Percentiles rank a stretch among this genome's conserved stretches.
Conservation (phyloP, 2,797 vertebrate species). For the Xerus rutilus region DNA sequence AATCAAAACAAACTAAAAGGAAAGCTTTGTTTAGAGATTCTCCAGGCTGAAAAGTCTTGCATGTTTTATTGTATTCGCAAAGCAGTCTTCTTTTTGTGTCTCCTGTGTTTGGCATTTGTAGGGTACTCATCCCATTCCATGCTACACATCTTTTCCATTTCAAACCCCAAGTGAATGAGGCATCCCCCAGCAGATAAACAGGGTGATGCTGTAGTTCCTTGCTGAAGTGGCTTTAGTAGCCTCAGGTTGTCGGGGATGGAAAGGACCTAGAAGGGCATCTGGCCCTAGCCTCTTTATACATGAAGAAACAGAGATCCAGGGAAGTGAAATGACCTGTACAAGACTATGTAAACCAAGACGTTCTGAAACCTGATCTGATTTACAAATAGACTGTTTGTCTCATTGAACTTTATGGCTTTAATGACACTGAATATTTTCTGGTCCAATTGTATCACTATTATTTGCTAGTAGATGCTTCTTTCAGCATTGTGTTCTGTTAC, state of each 20-base stretch:
- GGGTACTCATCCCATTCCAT: not conserved
- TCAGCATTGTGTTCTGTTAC: not conserved
- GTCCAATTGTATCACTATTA: not conserved
- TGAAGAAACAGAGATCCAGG: not conserved
- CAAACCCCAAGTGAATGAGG: not conserved
- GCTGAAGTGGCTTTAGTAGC: not conserved
- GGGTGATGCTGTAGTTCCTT: not conserved
- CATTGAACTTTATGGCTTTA: not conserved
- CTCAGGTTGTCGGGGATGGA: not conserved
- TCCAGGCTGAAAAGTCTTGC: not conserved
- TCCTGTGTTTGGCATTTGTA: not conserved
- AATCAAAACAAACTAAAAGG: conserved; percentile 60
- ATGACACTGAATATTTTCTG: not conserved
- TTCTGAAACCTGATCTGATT: not conserved
- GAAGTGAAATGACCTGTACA: not conserved
- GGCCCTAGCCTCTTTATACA: not conserved
- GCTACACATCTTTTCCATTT: not conserved
- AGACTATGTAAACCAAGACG: not conserved
- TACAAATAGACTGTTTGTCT: not conserved
- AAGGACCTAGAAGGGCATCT: not conserved
- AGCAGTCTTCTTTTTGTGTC: not conserved
- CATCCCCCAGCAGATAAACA: not conserved
- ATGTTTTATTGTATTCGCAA: conserved; percentile 2
- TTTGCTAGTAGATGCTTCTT: not conserved
- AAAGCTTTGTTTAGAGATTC: conserved; percentile 62